These are phyloP conservation scores for Pseudorectes ferrugineus DNA, from an alignment of 2,113 vertebrate species.

Conservation along the genomic window DNA sequence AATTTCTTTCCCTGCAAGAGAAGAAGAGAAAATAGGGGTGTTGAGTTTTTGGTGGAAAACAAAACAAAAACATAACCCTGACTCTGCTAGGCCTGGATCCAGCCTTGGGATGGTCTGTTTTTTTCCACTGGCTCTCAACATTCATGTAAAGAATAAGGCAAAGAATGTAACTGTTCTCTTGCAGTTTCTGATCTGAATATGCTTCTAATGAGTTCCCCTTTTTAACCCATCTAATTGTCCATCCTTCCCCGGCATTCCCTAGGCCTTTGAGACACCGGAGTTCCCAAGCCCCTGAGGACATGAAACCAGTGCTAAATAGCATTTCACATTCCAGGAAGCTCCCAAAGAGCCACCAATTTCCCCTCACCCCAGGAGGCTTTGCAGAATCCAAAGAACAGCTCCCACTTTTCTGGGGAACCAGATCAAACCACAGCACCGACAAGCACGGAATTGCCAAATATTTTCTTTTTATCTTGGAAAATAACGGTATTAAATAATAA, in stretches of 20 bases:
- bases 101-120: not conserved
- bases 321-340: conserved; percentile 51
- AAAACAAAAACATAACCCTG: conserved; percentile 16
- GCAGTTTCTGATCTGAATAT: conserved; percentile 1
- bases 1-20: not conserved
- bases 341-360: conserved; percentile 40
- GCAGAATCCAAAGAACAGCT: conserved; percentile 15
- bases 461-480: conserved; percentile 31
- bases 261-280: not conserved
- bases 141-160: conserved; percentile 18
- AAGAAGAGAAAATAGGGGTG: not conserved
- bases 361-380: not conserved
- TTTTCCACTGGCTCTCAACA: conserved; percentile 34
- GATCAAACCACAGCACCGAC: conserved; percentile 35
- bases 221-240: not conserved
- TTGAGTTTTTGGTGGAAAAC: conserved; percentile 22
- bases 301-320: not conserved
- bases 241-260: not conserved
- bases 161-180: not conserved
- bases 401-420: not conserved
- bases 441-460: not conserved
- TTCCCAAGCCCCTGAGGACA: not conserved
- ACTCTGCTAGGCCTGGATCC: not conserved
- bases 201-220: not conserved
- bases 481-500: not conserved